Conservation (phyloP, 1,140 invertebrate genomes). For the Anadara kagoshimensis region DNA sequence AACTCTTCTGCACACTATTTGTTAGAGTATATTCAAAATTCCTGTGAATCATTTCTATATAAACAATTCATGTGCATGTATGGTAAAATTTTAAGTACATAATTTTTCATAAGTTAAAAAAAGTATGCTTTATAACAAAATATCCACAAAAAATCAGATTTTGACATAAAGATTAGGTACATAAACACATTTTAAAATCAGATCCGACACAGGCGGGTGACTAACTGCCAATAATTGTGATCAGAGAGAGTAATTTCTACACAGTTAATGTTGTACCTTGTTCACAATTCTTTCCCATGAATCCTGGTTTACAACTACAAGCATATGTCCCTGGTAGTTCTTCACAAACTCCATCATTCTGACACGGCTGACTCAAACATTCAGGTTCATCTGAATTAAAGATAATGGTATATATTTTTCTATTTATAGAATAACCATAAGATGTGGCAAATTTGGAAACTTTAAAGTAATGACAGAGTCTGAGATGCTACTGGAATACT, state of each 20-base stretch:
- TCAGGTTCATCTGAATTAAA: conserved; percentile 54
- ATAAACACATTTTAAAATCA: no score
- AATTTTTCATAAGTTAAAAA: not conserved
- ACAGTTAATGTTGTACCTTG: conserved; percentile 25
- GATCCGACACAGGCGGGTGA: no score
- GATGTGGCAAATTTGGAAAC: no score
- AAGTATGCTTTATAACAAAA: not conserved
- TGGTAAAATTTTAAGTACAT: not conserved
- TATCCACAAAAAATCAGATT: not conserved
- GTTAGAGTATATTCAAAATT: not conserved
- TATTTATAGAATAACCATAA: no score
- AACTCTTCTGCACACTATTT: not conserved
- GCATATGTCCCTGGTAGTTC: conserved; percentile 79
- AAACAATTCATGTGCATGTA: no score
- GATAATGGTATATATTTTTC: no score
- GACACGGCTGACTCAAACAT: conserved; percentile 50
- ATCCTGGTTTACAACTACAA: conserved; percentile 79
- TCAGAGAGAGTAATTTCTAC: not conserved
- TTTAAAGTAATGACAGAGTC: no score
- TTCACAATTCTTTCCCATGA: conserved; percentile 47
- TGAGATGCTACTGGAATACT: no score
- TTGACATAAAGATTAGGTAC: no score
- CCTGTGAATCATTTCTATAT: not conserved
- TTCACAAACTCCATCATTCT: conserved; percentile 48
- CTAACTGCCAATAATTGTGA: no score